These are phyloP conservation scores for Drosophila sechellia DNA, from an alignment of 1,140 invertebrate species.

Conservation along the genomic window DNA sequence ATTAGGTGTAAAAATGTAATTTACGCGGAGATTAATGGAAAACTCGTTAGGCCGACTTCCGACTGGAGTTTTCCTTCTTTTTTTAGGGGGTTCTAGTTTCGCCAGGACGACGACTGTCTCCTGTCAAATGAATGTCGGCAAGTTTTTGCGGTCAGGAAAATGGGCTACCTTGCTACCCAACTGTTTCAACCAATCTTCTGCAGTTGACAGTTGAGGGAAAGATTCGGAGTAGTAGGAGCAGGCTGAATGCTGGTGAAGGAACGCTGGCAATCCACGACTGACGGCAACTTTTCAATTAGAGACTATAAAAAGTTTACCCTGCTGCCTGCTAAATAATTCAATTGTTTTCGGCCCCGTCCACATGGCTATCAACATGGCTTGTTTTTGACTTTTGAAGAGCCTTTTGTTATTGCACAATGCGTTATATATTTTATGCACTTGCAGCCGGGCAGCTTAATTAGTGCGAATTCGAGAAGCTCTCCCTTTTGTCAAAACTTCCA, in stretches of 20 bases:
- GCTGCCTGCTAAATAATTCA: slow-evolving; percentile 42
- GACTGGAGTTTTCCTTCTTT: background rate
- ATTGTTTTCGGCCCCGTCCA: slow-evolving; percentile 37
- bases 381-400: slow-evolving; percentile 30
- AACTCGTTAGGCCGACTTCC: slow-evolving; percentile 20
- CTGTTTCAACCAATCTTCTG: slow-evolving; percentile 31
- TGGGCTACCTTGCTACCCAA: slow-evolving; percentile 3
- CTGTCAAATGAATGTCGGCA: slow-evolving; percentile 43
- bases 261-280: background rate
- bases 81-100: slow-evolving; percentile 4
- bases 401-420: slow-evolving; percentile 29
- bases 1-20: slow-evolving; percentile 51
- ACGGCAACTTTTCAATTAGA: slow-evolving; percentile 65
- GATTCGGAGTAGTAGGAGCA: background rate
- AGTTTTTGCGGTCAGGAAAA: slow-evolving; percentile 21
- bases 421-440: slow-evolving; percentile 45
- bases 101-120: slow-evolving; percentile 9
- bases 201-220: slow-evolving; percentile 29
- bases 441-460: slow-evolving; percentile 54
- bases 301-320: slow-evolving; percentile 41
- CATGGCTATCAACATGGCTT: slow-evolving; percentile 22
- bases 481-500: slow-evolving; percentile 34
- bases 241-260: slow-evolving; percentile 4
- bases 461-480: slow-evolving; percentile 44
- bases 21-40: slow-evolving; percentile 44